A percentile compares a stretch with the other conserved stretches of the same genome.
Conservation (phyloP, 1,140 invertebrate genomes). For the Drosophila ficusphila region DNA sequence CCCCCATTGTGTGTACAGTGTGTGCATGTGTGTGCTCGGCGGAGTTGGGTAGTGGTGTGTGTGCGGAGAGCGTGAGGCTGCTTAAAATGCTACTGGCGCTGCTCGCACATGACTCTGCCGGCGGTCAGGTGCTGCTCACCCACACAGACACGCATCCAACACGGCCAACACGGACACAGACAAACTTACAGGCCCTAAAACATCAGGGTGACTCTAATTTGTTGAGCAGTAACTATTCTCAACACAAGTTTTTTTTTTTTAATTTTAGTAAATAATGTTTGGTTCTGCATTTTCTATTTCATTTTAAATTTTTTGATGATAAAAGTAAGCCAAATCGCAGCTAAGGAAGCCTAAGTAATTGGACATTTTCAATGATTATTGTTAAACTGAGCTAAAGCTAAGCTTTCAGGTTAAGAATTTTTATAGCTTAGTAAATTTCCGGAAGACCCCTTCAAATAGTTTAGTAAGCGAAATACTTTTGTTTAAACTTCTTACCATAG, state of each 20-base stretch:
- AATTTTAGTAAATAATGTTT: background rate
- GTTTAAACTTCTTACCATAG: too few relatives aligned
- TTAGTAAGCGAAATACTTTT: too few relatives aligned
- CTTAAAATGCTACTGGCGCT: conserved; percentile 84
- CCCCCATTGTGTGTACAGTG: conserved; percentile 20
- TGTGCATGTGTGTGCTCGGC: conserved; percentile 6
- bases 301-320: too few relatives aligned
- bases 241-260: background rate
- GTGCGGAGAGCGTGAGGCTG: conserved; percentile 80
- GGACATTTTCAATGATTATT: too few relatives aligned
- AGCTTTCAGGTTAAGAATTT: too few relatives aligned
- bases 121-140: conserved; percentile 78
- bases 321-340: too few relatives aligned
- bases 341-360: too few relatives aligned
- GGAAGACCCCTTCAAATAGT: too few relatives aligned
- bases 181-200: conserved; percentile 5
- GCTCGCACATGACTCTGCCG: conserved; percentile 76
- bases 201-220: conserved; percentile 9
- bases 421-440: too few relatives aligned
- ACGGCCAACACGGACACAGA: background rate
- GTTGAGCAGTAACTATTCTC: too few relatives aligned
- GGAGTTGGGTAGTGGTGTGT: conserved; percentile 26
- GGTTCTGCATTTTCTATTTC: too few relatives aligned
- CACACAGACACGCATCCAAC: conserved; percentile 32
- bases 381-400: too few relatives aligned